These are phyloP conservation scores for Globicephala melas DNA, from an alignment of 2,113 vertebrate species.

Conservation along the genomic window DNA sequence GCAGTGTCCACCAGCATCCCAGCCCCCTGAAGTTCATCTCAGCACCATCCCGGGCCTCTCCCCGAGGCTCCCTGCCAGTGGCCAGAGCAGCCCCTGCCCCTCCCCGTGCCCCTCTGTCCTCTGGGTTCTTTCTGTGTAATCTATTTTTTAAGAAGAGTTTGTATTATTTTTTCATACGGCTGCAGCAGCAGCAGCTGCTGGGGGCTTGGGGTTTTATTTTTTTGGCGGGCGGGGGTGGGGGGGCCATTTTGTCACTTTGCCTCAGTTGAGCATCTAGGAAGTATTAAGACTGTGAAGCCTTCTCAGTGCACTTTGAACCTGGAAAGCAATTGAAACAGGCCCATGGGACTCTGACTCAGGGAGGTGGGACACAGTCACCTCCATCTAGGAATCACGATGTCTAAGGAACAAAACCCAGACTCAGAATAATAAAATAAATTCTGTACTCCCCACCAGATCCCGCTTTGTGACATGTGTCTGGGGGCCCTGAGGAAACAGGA, in stretches of 20 bases:
- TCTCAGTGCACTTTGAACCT: constrained; percentile 82
- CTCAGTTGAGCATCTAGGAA: constrained; percentile 83
- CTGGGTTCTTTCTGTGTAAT: constrained; percentile 86
- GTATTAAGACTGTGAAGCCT: constrained; percentile 86
- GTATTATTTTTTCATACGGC: constrained; percentile 86
- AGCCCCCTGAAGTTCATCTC: constrained; percentile 26
- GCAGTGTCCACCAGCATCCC: constrained; percentile 13
- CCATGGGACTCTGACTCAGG: background rate
- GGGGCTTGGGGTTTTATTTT: constrained; percentile 75
- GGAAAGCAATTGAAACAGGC: constrained; percentile 66
- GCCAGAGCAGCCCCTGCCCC: constrained; percentile 44
- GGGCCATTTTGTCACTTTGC: constrained; percentile 81
- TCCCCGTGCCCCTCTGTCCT: constrained; percentile 71
- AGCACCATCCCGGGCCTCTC: background rate
- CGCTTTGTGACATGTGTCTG: background rate
- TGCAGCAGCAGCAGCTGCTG: constrained; percentile 65
- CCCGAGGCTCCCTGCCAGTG: background rate
- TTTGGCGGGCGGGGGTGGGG: constrained; percentile 52
- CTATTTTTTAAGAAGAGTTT: constrained; percentile 88
- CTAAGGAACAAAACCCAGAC: constrained; percentile 3
- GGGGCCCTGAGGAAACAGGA: background rate
- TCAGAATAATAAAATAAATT: constrained; percentile 53
- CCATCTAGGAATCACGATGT: background rate
- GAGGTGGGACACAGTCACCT: background rate
- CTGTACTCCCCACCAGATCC: constrained; percentile 1